Base-by-base conservation (phyloP, 2,113 vertebrate species). In the Hippopotamus amphibius region DNA sequence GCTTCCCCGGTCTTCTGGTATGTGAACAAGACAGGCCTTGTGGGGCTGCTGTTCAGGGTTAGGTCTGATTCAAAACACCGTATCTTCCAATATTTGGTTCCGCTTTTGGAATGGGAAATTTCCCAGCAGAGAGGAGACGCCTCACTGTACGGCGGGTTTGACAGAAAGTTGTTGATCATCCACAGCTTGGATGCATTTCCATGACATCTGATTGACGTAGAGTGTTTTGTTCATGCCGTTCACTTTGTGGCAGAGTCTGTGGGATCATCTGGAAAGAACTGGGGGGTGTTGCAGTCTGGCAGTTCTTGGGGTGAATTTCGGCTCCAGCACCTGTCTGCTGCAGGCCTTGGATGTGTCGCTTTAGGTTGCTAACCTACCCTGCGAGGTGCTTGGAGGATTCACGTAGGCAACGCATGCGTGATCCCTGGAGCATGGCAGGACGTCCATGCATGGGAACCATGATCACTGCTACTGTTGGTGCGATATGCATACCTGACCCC, bases 221-320 rank as follows among this genome's bases (percentile, higher is more conserved):
- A 50, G 37, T 74, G 87, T 69, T 95, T 87, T 80, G 33, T 53
- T 84, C 57, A 84, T 90, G 88, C 46, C 65, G 41, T 79, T 74
- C 14, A 28, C 84, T 90, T 89, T 95, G 30, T 84, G 57, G 68
- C 46, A 68, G 65, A 37, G 37, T 71, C n/a, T 19, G 6, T 43
- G 26, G 19, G 63, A 2, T 55, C 46, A 11, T 57, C 68, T 68
- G 43, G 33, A 88, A 74, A 93, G 68, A 79, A 86, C 14, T 16
- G 26, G 59, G n/a, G n/a, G 24, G 48, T 24, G 33, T 9, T 69
- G 33, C 57, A 43, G 13, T 87, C 68, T 12, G 2, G 43, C n/a
- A 33, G 53, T 59, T 14, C 43, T 88, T 2, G 0, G 6, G 11
- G 21, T 37, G 37, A 55, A 59, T 59, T 68, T 57, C 30, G 71